phyloP scores from a whole-genome alignment of 2,797 vertebrate genomes.

The Rhabdophis nuchalis region DNA sequence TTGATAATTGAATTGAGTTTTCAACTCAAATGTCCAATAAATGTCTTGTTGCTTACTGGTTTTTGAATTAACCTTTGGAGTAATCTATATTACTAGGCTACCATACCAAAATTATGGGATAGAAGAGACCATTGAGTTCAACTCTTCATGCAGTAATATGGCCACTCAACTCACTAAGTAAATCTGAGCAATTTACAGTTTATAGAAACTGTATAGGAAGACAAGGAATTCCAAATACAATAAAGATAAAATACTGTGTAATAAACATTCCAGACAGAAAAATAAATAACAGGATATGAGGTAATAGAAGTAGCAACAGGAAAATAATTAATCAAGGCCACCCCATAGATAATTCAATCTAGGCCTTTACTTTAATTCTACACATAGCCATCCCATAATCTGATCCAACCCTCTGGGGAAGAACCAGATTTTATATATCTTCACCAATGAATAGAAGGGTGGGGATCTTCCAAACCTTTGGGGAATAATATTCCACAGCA shows the following conservation, averaged over 20 bases:
- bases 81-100: background rate
- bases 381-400: background rate
- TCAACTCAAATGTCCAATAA: background rate
- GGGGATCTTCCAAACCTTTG: background rate
- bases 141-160: background rate
- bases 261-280: background rate
- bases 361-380: background rate
- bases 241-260: background rate
- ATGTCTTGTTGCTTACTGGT: background rate
- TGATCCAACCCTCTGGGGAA: background rate
- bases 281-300: background rate
- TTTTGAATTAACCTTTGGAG: conserved; percentile 25
- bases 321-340: background rate
- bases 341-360: background rate
- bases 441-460: background rate
- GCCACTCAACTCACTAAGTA: background rate
- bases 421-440: background rate
- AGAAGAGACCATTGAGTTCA: background rate
- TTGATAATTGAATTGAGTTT: background rate
- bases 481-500: background rate
- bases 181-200: background rate
- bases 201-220: background rate
- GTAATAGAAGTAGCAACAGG: background rate
- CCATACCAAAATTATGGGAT: background rate
- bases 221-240: background rate